These are phyloP conservation scores for Hexactinellida sp. DNA, from an alignment of 37 sponge, comb jelly and placozoan species.

Conservation along the genomic window DNA sequence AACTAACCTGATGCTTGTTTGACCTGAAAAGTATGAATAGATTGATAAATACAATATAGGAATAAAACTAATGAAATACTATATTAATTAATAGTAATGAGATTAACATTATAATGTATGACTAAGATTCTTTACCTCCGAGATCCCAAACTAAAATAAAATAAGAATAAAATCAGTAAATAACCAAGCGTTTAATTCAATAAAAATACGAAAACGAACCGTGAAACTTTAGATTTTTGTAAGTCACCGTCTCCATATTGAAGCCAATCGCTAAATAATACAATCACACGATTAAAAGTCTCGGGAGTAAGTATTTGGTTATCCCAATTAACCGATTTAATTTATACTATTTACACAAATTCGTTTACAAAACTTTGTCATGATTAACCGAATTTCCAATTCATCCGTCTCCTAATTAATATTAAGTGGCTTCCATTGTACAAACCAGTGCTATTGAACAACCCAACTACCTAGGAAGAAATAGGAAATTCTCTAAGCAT, in stretches of 20 bases:
- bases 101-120: no score
- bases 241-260: slow-evolving; percentile 95
- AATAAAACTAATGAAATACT: no score
- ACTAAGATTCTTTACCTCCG: slow-evolving; percentile 33
- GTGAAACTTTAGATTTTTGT: slow-evolving; percentile 96
- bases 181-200: neutral
- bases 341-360: no score
- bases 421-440: no score
- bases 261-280: slow-evolving; percentile 87
- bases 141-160: slow-evolving; percentile 82
- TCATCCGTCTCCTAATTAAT: no score
- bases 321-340: no score
- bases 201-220: slow-evolving; percentile 26
- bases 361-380: no score
- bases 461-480: no score
- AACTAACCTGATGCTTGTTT: slow-evolving; percentile 87
- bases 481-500: no score
- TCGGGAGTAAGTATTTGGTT: neutral
- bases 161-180: neutral
- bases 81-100: no score
- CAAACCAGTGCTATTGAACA: no score
- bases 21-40: slow-evolving; percentile 23
- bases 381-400: no score
- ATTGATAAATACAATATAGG: neutral
- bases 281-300: neutral